phyloP scores from a whole-genome alignment of 2,888 invertebrate species.

The Drosophila lutescens region DNA sequence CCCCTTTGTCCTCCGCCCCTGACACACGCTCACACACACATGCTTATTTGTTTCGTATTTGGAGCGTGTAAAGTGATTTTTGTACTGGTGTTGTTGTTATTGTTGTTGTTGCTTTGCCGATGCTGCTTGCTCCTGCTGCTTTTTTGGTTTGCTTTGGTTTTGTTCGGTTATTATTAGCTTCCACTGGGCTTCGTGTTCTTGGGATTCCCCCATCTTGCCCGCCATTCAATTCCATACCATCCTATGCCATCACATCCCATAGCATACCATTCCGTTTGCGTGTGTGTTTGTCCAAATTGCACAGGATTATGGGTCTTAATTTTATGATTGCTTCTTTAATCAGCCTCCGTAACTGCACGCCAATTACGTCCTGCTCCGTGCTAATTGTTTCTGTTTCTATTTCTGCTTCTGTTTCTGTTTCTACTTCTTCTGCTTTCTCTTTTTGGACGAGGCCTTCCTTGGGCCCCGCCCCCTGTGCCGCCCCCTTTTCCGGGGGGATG shows the following conservation, averaged over 20 bases:
- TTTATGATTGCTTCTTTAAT: slow-evolving; percentile 78
- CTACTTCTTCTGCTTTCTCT: background rate
- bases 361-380: slow-evolving; percentile 69
- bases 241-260: slow-evolving; percentile 2
- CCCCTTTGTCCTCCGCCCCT: slow-evolving; percentile 17
- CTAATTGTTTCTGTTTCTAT: slow-evolving; percentile 71
- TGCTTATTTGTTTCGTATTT: slow-evolving; percentile 28
- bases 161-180: slow-evolving; percentile 50
- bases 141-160: slow-evolving; percentile 21
- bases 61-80: slow-evolving; percentile 59
- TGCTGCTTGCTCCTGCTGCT: slow-evolving; percentile 37
- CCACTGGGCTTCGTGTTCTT: slow-evolving; percentile 30
- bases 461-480: background rate
- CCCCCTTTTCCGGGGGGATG: background rate
- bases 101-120: slow-evolving; percentile 41
- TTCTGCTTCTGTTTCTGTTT: slow-evolving; percentile 38
- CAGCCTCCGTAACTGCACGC: slow-evolving; percentile 76
- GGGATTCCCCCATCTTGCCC: background rate
- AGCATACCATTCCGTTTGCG: slow-evolving; percentile 19
- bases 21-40: slow-evolving; percentile 28
- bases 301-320: slow-evolving; percentile 77
- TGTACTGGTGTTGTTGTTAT: slow-evolving; percentile 36
- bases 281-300: slow-evolving; percentile 69
- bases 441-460: background rate
- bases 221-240: background rate